Evolutionary conservation across 2,113 vertebrate genomes (phyloP).

Genomic region (Galbula dea): DNA sequence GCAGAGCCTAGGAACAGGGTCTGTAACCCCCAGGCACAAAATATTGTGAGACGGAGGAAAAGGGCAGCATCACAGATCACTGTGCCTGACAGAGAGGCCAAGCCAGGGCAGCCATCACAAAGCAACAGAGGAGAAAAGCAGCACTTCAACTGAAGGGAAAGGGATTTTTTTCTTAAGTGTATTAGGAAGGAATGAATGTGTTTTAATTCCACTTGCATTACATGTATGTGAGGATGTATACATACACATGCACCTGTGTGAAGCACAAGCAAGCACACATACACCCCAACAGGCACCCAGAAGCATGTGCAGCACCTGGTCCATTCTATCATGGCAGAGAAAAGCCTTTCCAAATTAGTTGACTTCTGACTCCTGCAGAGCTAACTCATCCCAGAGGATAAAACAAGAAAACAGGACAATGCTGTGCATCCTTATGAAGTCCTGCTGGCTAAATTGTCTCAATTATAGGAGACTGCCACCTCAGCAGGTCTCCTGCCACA

Average conservation of each 20-base stretch:
- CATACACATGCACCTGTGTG: background rate
- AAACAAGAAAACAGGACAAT: background rate
- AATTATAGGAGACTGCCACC: background rate
- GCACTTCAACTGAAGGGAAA: background rate
- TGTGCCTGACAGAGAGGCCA: background rate
- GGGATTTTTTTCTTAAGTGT: background rate
- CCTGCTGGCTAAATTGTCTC: background rate
- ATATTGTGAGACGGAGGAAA: background rate
- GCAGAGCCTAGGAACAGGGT: background rate
- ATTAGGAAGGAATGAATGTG: background rate
- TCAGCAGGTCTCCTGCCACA: background rate
- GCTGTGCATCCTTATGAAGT: background rate
- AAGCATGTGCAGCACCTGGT: background rate
- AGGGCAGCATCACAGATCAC: background rate
- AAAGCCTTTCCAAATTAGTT: background rate
- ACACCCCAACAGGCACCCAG: background rate
- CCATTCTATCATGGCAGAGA: background rate
- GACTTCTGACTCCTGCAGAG: background rate
- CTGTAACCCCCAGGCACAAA: background rate
- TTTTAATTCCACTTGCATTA: background rate
- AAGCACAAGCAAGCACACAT: background rate
- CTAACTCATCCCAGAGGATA: background rate
- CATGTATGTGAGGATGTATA: background rate
- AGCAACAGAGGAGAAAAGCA: background rate
- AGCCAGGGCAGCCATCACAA: background rate